A percentile compares a stretch with the other conserved stretches of the same genome.
These are phyloP conservation scores for Anas platyrhynchos DNA, from an alignment of 2,113 vertebrate species.

Conservation along the genomic window DNA sequence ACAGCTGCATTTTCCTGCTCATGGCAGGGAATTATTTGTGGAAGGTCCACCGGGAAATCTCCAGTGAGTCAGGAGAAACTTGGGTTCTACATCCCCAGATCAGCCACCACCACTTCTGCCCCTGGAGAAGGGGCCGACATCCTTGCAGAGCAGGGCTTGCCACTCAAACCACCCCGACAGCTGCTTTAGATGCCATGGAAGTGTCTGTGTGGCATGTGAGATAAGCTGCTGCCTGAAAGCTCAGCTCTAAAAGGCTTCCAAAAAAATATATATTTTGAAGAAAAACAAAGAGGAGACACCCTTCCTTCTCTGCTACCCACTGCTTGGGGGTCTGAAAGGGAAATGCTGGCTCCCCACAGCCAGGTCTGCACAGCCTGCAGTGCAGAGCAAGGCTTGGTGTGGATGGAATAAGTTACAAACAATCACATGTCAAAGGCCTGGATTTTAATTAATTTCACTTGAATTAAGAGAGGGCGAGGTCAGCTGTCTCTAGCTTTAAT, in stretches of 20 bases:
- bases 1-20: accelerated
- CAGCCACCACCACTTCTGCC: too few relatives aligned
- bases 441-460: constrained; percentile 51
- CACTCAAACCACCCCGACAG: neutral
- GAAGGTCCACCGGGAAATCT: neutral
- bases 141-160: neutral
- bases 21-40: neutral
- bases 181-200: neutral
- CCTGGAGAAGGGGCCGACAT: neutral
- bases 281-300: neutral
- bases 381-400: neutral
- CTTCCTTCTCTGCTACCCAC: neutral
- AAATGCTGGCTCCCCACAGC: neutral
- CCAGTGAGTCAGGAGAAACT: neutral
- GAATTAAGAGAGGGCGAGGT: neutral
- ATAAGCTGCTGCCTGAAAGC: neutral
- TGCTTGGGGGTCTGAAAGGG: neutral
- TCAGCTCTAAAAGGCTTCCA: neutral
- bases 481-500: constrained; percentile 38
- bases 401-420: neutral
- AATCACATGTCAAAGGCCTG: neutral
- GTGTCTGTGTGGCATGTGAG: neutral
- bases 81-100: neutral
- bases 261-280: neutral
- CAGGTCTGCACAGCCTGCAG: neutral